These are phyloP conservation scores for Rutpela maculata DNA, from an alignment of 2,888 invertebrate genomes.

Conservation along the genomic window DNA sequence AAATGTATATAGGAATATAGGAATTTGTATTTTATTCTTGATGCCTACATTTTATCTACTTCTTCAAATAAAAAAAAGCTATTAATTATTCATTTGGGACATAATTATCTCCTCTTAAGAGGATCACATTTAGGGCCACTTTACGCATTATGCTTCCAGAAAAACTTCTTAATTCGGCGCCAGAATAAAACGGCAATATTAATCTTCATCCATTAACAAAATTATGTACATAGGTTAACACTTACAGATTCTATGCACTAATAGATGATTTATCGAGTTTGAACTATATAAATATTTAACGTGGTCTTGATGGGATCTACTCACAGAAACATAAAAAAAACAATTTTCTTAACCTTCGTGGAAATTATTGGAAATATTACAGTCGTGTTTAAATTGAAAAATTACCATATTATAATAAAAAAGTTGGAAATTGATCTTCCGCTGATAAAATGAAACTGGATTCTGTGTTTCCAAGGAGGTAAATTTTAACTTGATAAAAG, in stretches of 20 bases:
- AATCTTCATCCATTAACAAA: too few relatives aligned
- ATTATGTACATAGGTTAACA: too few relatives aligned
- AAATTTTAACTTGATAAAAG: background rate
- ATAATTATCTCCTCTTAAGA: too few relatives aligned
- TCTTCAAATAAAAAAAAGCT: too few relatives aligned
- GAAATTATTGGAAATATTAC: background rate
- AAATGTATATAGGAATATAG: too few relatives aligned
- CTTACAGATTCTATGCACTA: background rate
- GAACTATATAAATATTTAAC: background rate
- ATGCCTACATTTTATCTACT: too few relatives aligned
- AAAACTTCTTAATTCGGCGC: too few relatives aligned
- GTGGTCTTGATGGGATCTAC: background rate
- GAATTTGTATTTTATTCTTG: too few relatives aligned
- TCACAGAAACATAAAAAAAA: background rate
- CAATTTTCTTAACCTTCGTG: background rate
- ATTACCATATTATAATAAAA: slow-evolving; percentile 7
- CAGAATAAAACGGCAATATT: too few relatives aligned
- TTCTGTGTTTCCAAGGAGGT: background rate
- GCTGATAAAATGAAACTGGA: background rate
- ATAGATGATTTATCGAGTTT: background rate
- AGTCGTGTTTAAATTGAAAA: slow-evolving; percentile 7
- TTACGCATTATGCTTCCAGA: too few relatives aligned
- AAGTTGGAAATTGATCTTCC: background rate
- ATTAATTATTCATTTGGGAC: too few relatives aligned
- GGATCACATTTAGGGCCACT: too few relatives aligned